Conservation (phyloP, 2,113 vertebrate species). For the Anoplopoma fimbria region DNA sequence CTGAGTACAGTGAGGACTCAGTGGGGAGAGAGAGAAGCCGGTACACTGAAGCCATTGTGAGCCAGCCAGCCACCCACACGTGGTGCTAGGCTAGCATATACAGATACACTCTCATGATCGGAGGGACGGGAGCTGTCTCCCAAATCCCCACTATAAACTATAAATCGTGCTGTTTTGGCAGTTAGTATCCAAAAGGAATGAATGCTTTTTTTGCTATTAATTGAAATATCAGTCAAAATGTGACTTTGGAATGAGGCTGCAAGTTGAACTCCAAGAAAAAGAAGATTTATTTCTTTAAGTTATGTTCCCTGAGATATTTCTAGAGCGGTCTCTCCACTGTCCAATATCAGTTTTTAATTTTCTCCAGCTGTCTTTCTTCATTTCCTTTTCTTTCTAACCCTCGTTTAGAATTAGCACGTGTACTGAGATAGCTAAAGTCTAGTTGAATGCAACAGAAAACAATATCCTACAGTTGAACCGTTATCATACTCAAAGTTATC, state of each 20-base stretch:
- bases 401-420: background rate
- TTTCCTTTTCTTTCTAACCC: background rate
- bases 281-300: background rate
- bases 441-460: background rate
- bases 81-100: conserved; percentile 51
- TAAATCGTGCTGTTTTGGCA: background rate
- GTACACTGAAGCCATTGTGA: conserved; percentile 81
- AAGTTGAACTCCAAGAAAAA: background rate
- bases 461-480: conserved; percentile 1
- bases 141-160: conserved; percentile 1
- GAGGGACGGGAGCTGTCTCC: conserved; percentile 33
- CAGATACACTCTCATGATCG: conserved; percentile 42
- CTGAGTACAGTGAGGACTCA: conserved; percentile 62
- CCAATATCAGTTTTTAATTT: background rate
- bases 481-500: background rate
- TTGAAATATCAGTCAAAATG: background rate
- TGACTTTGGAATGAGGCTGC: background rate
- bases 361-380: background rate
- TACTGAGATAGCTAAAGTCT: too few species aligned
- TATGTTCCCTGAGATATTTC: background rate
- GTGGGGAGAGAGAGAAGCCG: conserved; percentile 59
- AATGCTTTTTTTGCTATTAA: background rate
- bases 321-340: background rate
- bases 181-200: background rate
- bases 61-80: conserved; percentile 68